These are phyloP conservation scores for Leptinotarsa peninsularis DNA, from an alignment of 2,888 invertebrate species.

Conservation along the genomic window DNA sequence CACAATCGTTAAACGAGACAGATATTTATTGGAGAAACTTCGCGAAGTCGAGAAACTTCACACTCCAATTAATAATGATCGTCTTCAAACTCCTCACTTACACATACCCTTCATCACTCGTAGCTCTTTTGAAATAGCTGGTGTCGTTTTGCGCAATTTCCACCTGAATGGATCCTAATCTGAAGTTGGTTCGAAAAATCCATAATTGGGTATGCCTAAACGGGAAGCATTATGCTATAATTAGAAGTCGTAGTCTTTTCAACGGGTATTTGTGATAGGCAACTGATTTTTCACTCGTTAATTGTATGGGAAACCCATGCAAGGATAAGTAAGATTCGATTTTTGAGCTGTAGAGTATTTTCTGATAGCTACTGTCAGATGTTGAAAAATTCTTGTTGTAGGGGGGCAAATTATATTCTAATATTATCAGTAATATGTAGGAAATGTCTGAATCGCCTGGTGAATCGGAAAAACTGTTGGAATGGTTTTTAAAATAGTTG, in stretches of 20 bases:
- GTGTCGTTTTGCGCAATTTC: not conserved
- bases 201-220: not conserved
- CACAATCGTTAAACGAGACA: constrained; percentile 15
- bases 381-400: too few species aligned
- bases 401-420: too few species aligned
- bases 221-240: not conserved
- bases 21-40: constrained; percentile 14
- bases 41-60: constrained; percentile 16
- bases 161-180: not conserved
- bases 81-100: constrained; percentile 10
- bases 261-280: not conserved
- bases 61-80: constrained; percentile 15
- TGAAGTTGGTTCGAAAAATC: not conserved
- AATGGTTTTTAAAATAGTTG: too few species aligned
- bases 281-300: not conserved
- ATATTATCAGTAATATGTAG: too few species aligned
- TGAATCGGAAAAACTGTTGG: too few species aligned
- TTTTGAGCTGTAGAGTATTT: too few species aligned
- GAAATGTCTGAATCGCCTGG: too few species aligned
- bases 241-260: not conserved
- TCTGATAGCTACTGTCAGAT: too few species aligned
- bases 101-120: constrained; percentile 10
- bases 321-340: too few species aligned
- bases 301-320: too few species aligned
- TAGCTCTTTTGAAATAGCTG: constrained; percentile 11